Conservation (phyloP, 2,113 vertebrate genomes). For the Scartelaos histophorus region DNA sequence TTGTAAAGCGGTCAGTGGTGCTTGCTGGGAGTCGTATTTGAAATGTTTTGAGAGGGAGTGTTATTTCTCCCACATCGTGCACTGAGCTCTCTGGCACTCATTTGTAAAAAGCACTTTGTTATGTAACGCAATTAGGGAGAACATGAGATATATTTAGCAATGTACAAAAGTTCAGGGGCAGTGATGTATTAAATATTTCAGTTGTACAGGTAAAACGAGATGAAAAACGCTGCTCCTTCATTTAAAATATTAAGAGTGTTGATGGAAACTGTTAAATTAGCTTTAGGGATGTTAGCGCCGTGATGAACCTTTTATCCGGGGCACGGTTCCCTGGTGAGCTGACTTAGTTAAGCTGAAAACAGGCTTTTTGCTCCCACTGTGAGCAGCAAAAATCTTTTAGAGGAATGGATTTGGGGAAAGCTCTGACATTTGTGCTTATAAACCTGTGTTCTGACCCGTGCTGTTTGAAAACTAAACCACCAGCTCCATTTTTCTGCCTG, state of each 20-base stretch:
- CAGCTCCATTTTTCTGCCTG: constrained; percentile 35
- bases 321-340: constrained; percentile 1
- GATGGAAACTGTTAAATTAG: neutral
- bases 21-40: neutral
- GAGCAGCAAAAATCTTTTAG: neutral
- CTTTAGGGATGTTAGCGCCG: constrained; percentile 8
- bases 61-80: neutral
- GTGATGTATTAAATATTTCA: neutral
- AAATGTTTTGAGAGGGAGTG: neutral
- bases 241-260: neutral
- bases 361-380: constrained; percentile 17
- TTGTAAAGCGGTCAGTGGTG: neutral
- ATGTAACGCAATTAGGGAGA: constrained; percentile 2
- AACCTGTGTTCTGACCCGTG: constrained; percentile 20
- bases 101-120: constrained; percentile 3
- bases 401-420: neutral
- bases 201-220: neutral
- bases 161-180: neutral
- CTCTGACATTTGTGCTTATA: constrained; percentile 25
- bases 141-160: constrained; percentile 7
- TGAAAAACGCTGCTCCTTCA: neutral
- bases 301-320: constrained; percentile 12
- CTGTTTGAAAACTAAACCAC: constrained; percentile 19
- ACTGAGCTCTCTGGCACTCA: neutral
- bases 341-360: constrained; percentile 34